A percentile compares a stretch with the other conserved stretches of the same genome.
Evolutionary conservation across 2,888 invertebrate genomes (phyloP).

Genomic region (Muschampia plurimacula): DNA sequence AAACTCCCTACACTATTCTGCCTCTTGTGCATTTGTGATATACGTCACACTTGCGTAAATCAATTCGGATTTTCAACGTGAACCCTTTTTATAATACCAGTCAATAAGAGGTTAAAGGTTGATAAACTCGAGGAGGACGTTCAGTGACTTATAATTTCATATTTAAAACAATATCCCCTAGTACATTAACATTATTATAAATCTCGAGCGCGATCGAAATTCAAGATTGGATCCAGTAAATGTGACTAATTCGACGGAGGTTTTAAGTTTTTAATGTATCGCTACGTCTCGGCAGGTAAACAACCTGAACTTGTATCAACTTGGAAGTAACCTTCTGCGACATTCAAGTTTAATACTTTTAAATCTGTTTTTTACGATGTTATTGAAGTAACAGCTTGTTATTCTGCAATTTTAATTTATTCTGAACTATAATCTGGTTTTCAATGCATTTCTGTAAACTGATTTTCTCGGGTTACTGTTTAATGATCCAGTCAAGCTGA

Average conservation of each 20-base stretch:
- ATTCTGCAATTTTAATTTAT: constrained; percentile 34
- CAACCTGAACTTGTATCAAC: constrained; percentile 49
- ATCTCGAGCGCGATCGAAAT: constrained; percentile 32
- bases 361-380: constrained; percentile 45
- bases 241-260: constrained; percentile 34
- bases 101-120: constrained; percentile 57
- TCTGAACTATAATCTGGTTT: constrained; percentile 13
- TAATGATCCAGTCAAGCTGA: constrained; percentile 33
- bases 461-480: constrained; percentile 10
- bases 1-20: constrained; percentile 18
- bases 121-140: constrained; percentile 53
- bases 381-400: constrained; percentile 38
- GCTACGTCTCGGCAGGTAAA: constrained; percentile 51
- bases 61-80: constrained; percentile 31
- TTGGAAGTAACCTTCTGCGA: constrained; percentile 55
- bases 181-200: constrained; percentile 45
- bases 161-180: constrained; percentile 44
- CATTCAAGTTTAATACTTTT: constrained; percentile 50
- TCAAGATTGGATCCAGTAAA: constrained; percentile 35
- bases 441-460: constrained; percentile 9
- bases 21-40: constrained; percentile 28
- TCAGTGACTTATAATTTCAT: constrained; percentile 48
- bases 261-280: constrained; percentile 37
- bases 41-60: constrained; percentile 33
- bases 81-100: constrained; percentile 31